Evolutionary conservation across 2,888 invertebrate species (phyloP).

Genomic region (Diarsia mendica): DNA sequence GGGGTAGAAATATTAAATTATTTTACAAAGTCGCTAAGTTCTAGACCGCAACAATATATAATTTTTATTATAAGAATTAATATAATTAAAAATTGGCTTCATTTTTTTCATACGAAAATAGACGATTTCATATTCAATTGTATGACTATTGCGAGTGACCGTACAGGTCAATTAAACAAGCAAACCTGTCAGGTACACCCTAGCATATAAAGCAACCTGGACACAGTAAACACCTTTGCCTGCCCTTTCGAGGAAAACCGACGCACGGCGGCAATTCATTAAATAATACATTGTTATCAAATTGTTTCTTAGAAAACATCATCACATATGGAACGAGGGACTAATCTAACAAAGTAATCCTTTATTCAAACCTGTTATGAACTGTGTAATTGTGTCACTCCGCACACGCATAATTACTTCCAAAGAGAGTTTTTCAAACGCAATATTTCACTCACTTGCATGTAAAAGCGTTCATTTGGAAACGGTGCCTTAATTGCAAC

Average conservation of each 20-base stretch:
- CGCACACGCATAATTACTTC: slow-evolving; percentile 57
- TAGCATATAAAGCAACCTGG: no score
- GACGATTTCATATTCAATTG: no score
- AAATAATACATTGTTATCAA: slow-evolving; percentile 21
- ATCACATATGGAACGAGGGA: slow-evolving; percentile 21
- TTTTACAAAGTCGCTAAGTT: no score
- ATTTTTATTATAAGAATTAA: no score
- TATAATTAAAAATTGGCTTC: no score
- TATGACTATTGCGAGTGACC: no score
- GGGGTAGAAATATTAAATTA: no score
- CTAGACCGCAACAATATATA: no score
- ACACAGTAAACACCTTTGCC: neutral
- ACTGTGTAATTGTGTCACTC: slow-evolving; percentile 37
- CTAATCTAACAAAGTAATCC: slow-evolving; percentile 50
- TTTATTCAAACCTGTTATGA: slow-evolving; percentile 60
- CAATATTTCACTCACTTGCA: slow-evolving; percentile 46
- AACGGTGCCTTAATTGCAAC: slow-evolving; percentile 38
- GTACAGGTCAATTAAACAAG: no score
- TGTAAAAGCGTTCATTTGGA: slow-evolving; percentile 30
- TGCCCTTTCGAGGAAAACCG: neutral
- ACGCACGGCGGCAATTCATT: neutral
- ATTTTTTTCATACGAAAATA: no score
- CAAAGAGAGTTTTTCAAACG: slow-evolving; percentile 31
- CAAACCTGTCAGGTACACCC: no score
- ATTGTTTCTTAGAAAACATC: slow-evolving; percentile 30